Evolutionary conservation across 2,888 invertebrate genomes (phyloP), one percentile per base, ranked within the genome.

Genomic region (Mimumesa dahlbomi): DNA sequence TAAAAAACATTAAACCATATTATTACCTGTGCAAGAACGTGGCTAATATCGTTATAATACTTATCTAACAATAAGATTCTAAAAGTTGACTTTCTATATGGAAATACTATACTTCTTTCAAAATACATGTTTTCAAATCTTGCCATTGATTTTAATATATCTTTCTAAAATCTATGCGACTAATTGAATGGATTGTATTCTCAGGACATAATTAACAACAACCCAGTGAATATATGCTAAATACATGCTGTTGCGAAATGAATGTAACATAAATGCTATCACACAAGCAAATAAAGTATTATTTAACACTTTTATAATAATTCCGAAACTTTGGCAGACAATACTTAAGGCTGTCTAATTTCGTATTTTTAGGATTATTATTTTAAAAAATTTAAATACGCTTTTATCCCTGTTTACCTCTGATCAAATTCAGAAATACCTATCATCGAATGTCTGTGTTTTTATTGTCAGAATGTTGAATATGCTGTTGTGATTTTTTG

Each of bases 211-310:
- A 52, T 42, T 43, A 68, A 68, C 73, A 82, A 82, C 82, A 84
- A 83, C 83, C 84, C 82, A 81, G 81, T 82, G 81, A 85, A 77
- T 56, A 66, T 78, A 70, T 59, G 79, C 83, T 84, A 83, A 83
- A 77, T 68, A 68, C 86, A 86, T 87, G 86, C 86, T 81, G 68
- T 82, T 83, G 82, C 85, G 66, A 83, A 82, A 81, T 67, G 48
- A 81, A 82, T 74, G 74, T 72, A 74, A 77, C 71, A 75, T 45
- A 62, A 80, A 80, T 65, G 73, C 75, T 73, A 80, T 65, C 73
- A 71, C 46, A 71, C 57, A 81, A 78, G 81, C 79, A 81, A 78
- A 78, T 73, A 66, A 79, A 80, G 46, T 64, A 53, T 40, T 70
- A 79, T 53, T 49, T 80, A 73, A 68, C 70, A 72, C 40, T 62